phyloP scores from a whole-genome alignment of 2,113 vertebrate genomes.

The Cettia cetti region DNA sequence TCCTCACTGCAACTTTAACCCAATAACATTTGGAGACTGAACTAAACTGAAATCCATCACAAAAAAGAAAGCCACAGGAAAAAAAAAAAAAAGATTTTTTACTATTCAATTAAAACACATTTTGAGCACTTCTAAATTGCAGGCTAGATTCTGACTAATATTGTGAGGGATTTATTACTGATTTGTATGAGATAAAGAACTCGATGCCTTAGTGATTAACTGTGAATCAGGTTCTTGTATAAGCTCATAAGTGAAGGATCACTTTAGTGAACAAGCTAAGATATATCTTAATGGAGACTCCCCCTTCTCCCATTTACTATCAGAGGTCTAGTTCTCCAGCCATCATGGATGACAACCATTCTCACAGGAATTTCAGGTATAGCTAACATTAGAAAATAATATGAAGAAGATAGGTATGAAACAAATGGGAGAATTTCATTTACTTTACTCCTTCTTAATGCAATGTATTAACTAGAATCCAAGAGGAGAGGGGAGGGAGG shows the following conservation, averaged over 20 bases:
- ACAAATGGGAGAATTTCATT: neutral
- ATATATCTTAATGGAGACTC: neutral
- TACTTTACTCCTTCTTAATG: neutral
- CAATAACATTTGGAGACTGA: neutral
- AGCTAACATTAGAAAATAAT: neutral
- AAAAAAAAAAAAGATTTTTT: neutral
- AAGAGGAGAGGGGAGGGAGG: rapidly evolving
- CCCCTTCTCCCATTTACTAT: neutral
- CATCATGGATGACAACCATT: neutral
- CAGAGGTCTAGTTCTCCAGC: neutral
- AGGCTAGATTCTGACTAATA: neutral
- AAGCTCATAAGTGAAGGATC: neutral
- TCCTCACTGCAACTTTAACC: neutral
- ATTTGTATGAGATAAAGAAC: neutral
- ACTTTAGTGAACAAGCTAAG: neutral
- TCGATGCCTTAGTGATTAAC: neutral
- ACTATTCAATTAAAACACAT: neutral
- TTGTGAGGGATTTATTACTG: neutral
- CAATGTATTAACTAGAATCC: neutral
- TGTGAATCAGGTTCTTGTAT: neutral
- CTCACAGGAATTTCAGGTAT: neutral
- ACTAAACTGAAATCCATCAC: neutral
- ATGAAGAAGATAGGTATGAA: neutral
- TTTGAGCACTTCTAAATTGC: neutral
- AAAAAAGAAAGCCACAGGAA: neutral